Percentiles rank a stretch among this genome's conserved stretches.
phyloP scores from a whole-genome alignment of 2,797 vertebrate species.

The Microchirus variegatus region DNA sequence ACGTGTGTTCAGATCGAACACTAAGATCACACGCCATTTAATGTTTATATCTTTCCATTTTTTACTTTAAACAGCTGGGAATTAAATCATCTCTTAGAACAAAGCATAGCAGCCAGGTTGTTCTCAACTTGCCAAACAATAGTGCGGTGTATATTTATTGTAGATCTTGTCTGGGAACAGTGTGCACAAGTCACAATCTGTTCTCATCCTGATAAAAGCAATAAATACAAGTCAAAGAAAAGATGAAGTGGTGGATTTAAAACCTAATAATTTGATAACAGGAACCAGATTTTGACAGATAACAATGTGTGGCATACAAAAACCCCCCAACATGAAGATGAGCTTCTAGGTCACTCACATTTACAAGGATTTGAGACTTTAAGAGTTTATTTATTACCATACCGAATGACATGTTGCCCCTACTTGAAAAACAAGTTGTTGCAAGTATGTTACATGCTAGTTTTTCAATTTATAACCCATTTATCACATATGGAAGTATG shows the following conservation, averaged over 20 bases:
- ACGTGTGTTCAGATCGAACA: not conserved
- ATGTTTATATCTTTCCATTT: constrained; percentile 3
- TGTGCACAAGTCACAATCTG: constrained; percentile 14
- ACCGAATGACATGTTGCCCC: no score
- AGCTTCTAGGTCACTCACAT: no score
- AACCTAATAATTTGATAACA: no score
- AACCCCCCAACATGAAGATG: no score
- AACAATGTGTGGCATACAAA: no score
- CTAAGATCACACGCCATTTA: constrained; percentile 3
- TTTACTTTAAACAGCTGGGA: not conserved
- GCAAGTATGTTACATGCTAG: no score
- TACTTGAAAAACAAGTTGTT: no score
- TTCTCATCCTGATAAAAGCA: constrained; percentile 12
- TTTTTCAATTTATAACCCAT: no score
- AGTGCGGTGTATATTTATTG: constrained; percentile 4
- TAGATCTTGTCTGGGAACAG: constrained; percentile 2
- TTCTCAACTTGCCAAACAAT: constrained; percentile 29
- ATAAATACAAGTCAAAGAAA: constrained; percentile 3
- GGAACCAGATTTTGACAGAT: no score
- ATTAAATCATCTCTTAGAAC: not conserved
- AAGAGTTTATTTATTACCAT: no score
- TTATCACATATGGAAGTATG: no score
- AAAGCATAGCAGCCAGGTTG: constrained; percentile 9
- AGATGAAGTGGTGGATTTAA: not conserved
- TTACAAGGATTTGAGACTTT: no score